Conservation (phyloP, 2,888 invertebrate species). For the Diadegma fenestrale region DNA sequence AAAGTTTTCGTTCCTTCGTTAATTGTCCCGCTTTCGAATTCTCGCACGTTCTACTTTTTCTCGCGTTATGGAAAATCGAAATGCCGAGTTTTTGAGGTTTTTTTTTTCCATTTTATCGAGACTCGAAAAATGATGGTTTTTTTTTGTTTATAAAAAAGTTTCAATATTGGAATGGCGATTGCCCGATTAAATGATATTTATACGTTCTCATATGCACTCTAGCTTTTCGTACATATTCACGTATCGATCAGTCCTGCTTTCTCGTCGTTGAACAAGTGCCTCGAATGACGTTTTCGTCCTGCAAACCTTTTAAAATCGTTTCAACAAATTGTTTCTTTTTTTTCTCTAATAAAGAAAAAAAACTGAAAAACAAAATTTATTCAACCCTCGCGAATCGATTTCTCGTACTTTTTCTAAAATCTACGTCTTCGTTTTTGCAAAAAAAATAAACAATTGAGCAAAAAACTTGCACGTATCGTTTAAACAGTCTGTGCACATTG, state of each 20-base stretch:
- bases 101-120: slow-evolving; percentile 20
- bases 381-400: slow-evolving; percentile 15
- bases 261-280: slow-evolving; percentile 47
- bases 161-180: slow-evolving; percentile 82
- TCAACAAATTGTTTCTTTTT: slow-evolving; percentile 8
- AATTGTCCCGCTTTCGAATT: slow-evolving; percentile 21
- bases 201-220: neutral
- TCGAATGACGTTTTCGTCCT: slow-evolving; percentile 15
- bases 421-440: slow-evolving; percentile 1
- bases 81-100: neutral
- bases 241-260: slow-evolving; percentile 75
- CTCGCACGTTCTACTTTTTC: neutral
- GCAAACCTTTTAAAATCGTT: neutral
- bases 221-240: slow-evolving; percentile 62
- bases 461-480: slow-evolving; percentile 44
- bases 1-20: slow-evolving; percentile 3
- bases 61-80: slow-evolving; percentile 1
- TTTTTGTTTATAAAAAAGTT: slow-evolving; percentile 79
- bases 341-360: slow-evolving; percentile 8
- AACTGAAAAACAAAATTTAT: slow-evolving; percentile 6
- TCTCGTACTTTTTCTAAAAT: neutral
- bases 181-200: slow-evolving; percentile 69
- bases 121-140: slow-evolving; percentile 55
- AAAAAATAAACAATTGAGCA: slow-evolving; percentile 32
- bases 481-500: slow-evolving; percentile 46